Evolutionary conservation across 2,113 vertebrate genomes (phyloP).

Genomic region (Paradoxurus hermaphroditus): DNA sequence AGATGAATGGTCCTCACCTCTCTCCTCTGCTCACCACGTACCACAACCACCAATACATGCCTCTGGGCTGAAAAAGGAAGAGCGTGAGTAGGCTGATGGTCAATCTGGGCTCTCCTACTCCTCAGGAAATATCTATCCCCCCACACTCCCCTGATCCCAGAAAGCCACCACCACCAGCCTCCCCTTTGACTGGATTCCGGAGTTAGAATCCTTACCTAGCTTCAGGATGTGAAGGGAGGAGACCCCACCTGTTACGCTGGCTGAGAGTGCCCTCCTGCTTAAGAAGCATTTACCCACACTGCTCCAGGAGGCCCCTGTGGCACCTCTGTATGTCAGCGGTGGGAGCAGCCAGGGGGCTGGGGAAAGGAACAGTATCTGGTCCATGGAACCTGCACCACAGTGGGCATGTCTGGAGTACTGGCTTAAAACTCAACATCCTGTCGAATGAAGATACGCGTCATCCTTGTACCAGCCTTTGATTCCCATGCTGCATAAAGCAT

Average conservation of each 20-base stretch:
- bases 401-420: neutral
- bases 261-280: neutral
- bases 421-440: neutral
- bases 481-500: neutral
- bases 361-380: neutral
- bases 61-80: neutral
- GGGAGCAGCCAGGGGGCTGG: no score
- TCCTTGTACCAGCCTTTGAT: neutral
- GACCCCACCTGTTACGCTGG: neutral
- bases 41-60: neutral
- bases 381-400: neutral
- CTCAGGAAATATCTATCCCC: neutral
- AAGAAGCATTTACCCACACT: neutral
- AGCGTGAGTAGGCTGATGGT: neutral
- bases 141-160: neutral
- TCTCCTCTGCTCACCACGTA: neutral
- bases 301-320: neutral
- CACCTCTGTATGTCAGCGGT: neutral
- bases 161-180: neutral
- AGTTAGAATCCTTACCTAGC: neutral
- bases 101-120: neutral
- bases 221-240: neutral
- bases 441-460: neutral
- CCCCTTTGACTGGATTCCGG: neutral
- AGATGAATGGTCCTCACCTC: neutral